A percentile compares a stretch with the other conserved stretches of the same genome.
These are phyloP conservation scores for Ormyrus rosae DNA, from an alignment of 2,888 invertebrate genomes.

Conservation along the genomic window DNA sequence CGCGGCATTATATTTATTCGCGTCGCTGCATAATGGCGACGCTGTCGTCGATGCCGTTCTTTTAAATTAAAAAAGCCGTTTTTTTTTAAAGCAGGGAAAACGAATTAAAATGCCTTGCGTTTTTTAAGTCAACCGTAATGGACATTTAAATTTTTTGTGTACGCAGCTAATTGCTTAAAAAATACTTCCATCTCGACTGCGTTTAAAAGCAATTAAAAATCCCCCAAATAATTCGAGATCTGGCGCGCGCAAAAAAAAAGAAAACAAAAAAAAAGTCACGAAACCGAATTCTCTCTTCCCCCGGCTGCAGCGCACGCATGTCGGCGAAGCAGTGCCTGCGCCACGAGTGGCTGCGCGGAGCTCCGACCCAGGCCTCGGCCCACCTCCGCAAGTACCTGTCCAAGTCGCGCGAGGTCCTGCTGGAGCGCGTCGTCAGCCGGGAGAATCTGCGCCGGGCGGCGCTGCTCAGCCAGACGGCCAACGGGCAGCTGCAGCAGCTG, in stretches of 20 bases:
- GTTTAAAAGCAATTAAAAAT: no score
- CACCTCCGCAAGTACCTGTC: constrained; percentile 76
- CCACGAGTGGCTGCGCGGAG: constrained; percentile 79
- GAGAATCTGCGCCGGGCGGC: constrained; percentile 71
- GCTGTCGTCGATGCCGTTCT: no score
- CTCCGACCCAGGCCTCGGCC: constrained; percentile 72
- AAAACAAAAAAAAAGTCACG: background rate
- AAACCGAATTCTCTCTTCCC: background rate
- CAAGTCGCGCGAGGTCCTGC: constrained; percentile 77
- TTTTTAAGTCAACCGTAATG: no score
- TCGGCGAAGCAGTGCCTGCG: constrained; percentile 79
- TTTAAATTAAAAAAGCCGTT: no score
- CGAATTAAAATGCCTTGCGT: no score
- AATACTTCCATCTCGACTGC: no score
- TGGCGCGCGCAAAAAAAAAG: background rate
- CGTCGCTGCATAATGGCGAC: no score
- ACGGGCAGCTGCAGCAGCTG: constrained; percentile 28
- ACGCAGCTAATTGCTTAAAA: no score
- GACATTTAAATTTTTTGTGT: no score
- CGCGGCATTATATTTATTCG: no score
- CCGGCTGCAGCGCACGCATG: constrained; percentile 77
- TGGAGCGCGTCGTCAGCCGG: constrained; percentile 76
- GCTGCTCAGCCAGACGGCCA: constrained; percentile 67
- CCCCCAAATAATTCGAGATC: no score
- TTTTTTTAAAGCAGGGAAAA: no score